Percentiles rank a stretch among this genome's conserved stretches.
These are phyloP conservation scores for Corythaeola cristata DNA, from an alignment of 2,113 vertebrate genomes.

Conservation along the genomic window DNA sequence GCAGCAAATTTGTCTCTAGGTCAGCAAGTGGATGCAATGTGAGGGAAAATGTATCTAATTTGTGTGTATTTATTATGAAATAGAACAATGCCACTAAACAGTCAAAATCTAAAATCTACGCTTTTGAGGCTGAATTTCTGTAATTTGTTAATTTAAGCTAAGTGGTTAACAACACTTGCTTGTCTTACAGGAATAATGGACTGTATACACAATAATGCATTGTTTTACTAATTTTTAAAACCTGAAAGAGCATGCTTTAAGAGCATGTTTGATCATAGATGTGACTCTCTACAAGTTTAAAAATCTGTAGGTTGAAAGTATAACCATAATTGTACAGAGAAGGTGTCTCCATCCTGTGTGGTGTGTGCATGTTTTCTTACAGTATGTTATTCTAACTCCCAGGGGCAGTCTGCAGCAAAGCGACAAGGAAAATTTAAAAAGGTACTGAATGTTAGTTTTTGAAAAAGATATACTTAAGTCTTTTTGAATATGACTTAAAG, in stretches of 20 bases:
- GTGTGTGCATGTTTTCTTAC: conserved; percentile 92
- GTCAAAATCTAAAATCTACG: not conserved
- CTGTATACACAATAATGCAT: not conserved
- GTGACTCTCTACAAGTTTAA: conserved; percentile 23
- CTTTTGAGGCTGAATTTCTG: conserved; percentile 5
- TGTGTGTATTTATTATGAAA: not conserved
- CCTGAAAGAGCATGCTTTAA: conserved; percentile 52
- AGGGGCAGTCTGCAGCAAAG: conserved; percentile 99
- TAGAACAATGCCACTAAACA: not conserved
- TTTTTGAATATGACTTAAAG: conserved; percentile 73
- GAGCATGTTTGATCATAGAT: conserved; percentile 58
- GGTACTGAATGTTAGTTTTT: conserved; percentile 95
- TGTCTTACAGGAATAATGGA: conserved; percentile 20
- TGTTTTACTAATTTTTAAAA: conserved; percentile 20
- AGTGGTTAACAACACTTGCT: conserved; percentile 60
- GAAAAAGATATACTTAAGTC: conserved; percentile 76
- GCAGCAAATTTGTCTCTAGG: not conserved
- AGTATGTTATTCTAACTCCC: conserved; percentile 99
- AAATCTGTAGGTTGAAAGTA: conserved; percentile 33
- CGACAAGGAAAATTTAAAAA: conserved; percentile 99
- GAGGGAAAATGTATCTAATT: not conserved
- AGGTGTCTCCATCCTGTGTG: conserved; percentile 82
- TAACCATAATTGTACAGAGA: conserved; percentile 58
- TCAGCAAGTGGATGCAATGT: not conserved
- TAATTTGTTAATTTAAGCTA: conserved; percentile 13